These are phyloP conservation scores for Ochropacha duplaris DNA, from an alignment of 2,888 invertebrate species.

Conservation along the genomic window DNA sequence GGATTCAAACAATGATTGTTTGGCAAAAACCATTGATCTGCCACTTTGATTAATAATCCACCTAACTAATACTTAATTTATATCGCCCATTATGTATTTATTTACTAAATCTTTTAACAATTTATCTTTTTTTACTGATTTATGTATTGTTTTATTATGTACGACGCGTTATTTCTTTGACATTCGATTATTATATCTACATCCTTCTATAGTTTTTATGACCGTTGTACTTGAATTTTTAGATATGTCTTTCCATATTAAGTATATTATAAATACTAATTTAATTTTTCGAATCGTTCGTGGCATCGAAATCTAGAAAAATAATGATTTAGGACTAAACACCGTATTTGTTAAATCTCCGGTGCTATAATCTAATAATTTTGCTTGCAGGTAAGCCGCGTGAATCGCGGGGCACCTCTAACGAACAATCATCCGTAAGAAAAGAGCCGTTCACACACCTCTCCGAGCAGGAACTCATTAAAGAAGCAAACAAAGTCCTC, in stretches of 20 bases:
- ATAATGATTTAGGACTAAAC: too few species aligned
- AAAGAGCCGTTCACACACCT: slow-evolving; percentile 85
- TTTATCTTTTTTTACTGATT: not conserved
- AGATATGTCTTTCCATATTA: too few species aligned
- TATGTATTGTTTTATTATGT: not conserved
- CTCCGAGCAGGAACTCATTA: slow-evolving; percentile 87
- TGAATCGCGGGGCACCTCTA: slow-evolving; percentile 62
- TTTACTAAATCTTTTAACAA: not conserved
- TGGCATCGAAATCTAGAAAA: too few species aligned
- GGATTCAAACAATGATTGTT: slow-evolving; percentile 18
- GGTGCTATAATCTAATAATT: too few species aligned
- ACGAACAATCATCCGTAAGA: slow-evolving; percentile 59
- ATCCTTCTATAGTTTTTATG: not conserved
- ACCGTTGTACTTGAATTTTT: too few species aligned
- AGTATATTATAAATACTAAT: too few species aligned
- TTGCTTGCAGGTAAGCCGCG: slow-evolving; percentile 76
- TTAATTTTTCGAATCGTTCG: too few species aligned
- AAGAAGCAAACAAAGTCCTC: slow-evolving; percentile 89
- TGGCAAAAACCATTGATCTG: slow-evolving; percentile 23
- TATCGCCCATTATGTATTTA: not conserved
- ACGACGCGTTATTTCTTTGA: not conserved
- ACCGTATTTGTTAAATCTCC: too few species aligned
- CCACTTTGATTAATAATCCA: slow-evolving; percentile 24
- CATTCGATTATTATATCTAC: not conserved
- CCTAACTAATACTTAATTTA: slow-evolving; percentile 20